These are phyloP conservation scores for Notamacropus eugenii DNA, from an alignment of 2,797 vertebrate species.

Conservation along the genomic window DNA sequence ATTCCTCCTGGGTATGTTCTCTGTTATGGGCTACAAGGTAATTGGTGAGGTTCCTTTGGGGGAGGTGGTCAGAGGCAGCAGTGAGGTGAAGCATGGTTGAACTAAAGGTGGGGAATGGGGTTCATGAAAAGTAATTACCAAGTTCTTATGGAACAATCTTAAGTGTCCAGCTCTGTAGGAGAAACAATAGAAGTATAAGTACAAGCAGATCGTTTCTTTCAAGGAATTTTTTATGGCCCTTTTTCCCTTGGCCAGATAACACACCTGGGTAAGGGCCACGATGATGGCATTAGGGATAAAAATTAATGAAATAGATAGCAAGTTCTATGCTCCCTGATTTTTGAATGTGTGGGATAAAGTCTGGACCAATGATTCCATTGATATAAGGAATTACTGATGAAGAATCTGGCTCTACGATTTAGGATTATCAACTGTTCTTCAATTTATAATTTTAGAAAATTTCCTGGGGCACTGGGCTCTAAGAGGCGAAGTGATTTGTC, in stretches of 20 bases:
- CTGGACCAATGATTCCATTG: neutral
- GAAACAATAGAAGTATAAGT: neutral
- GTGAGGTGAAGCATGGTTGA: neutral
- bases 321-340: neutral
- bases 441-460: neutral
- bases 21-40: neutral
- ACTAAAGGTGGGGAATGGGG: neutral
- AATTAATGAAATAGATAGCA: neutral
- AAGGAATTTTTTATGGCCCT: neutral
- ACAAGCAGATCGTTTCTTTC: neutral
- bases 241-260: neutral
- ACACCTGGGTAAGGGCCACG: neutral
- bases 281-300: neutral
- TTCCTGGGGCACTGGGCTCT: neutral
- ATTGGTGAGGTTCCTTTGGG: neutral
- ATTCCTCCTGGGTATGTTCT: neutral
- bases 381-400: neutral
- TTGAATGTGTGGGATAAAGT: neutral
- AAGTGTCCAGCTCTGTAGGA: neutral
- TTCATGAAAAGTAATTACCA: neutral
- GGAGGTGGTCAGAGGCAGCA: neutral
- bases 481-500: neutral
- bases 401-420: neutral
- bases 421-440: neutral
- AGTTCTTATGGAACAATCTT: neutral